Evolutionary conservation across 1,140 invertebrate species (phyloP).

Genomic region (Micrasema longulum): DNA sequence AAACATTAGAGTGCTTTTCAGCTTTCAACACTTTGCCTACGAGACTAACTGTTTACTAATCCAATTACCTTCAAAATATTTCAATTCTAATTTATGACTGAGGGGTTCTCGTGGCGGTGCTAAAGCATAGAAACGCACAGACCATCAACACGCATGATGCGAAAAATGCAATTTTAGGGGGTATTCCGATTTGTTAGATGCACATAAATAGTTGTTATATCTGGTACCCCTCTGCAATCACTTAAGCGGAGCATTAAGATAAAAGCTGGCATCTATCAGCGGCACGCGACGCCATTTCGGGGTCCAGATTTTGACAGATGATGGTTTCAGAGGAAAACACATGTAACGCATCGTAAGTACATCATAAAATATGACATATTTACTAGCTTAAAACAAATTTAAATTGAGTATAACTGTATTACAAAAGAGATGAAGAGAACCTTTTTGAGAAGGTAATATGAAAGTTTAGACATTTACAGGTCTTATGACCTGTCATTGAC

Average conservation of each 20-base stretch:
- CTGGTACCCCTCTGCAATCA: slow-evolving; percentile 42
- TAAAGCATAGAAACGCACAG: too few species aligned
- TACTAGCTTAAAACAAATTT: too few species aligned
- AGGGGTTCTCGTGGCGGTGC: slow-evolving; percentile 1
- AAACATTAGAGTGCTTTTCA: too few species aligned
- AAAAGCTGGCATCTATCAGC: slow-evolving; percentile 53
- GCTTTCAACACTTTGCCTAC: background rate
- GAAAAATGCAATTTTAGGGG: slow-evolving; percentile 23
- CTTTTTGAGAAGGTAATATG: too few species aligned
- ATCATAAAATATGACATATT: too few species aligned
- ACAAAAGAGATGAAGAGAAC: too few species aligned
- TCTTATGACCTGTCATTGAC: too few species aligned
- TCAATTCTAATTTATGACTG: slow-evolving; percentile 12
- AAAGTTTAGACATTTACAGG: too few species aligned
- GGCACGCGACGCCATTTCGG: slow-evolving; percentile 36
- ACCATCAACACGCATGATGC: slow-evolving; percentile 11
- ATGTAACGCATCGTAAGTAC: too few species aligned
- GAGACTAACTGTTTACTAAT: slow-evolving; percentile 10
- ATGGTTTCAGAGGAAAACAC: slow-evolving; percentile 1
- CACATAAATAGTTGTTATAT: slow-evolving; percentile 30
- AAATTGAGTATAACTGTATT: too few species aligned
- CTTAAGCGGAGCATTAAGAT: slow-evolving; percentile 51
- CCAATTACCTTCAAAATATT: slow-evolving; percentile 18
- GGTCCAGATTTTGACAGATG: slow-evolving; percentile 27
- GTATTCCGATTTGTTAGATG: slow-evolving; percentile 21